Percentiles rank a stretch among this genome's conserved stretches.
phyloP scores from a whole-genome alignment of 2,797 vertebrate genomes.

The Monodelphis domestica region DNA sequence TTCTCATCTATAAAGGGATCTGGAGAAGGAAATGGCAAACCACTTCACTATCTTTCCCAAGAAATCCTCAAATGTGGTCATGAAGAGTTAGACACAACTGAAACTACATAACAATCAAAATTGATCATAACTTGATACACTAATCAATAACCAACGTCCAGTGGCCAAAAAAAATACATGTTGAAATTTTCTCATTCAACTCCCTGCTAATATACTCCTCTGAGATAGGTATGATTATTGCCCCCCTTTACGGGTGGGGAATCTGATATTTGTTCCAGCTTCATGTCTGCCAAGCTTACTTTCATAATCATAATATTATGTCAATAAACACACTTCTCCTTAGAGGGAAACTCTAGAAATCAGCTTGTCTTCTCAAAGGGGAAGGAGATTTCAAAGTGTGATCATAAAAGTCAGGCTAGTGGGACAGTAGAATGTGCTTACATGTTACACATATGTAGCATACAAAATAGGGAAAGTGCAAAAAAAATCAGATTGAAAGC shows the following conservation, averaged over 20 bases:
- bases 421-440: not conserved
- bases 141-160: not conserved
- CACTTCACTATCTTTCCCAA: no score
- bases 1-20: no score
- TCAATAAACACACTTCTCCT: no score
- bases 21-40: no score
- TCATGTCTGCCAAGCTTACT: not conserved
- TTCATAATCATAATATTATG: not conserved
- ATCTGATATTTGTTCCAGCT: not conserved
- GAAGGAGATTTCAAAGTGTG: no score
- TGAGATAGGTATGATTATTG: not conserved
- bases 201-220: not conserved
- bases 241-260: not conserved
- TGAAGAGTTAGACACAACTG: no score
- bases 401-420: no score
- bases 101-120: not conserved
- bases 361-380: no score
- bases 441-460: not conserved
- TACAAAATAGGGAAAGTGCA: not conserved
- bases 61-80: no score
- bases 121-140: conserved; percentile 6
- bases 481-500: not conserved
- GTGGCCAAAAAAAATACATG: not conserved
- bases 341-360: no score
- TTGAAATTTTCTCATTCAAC: conserved; percentile 21